Evolutionary conservation across 2,113 vertebrate genomes (phyloP).

Genomic region (Myotis davidii): DNA sequence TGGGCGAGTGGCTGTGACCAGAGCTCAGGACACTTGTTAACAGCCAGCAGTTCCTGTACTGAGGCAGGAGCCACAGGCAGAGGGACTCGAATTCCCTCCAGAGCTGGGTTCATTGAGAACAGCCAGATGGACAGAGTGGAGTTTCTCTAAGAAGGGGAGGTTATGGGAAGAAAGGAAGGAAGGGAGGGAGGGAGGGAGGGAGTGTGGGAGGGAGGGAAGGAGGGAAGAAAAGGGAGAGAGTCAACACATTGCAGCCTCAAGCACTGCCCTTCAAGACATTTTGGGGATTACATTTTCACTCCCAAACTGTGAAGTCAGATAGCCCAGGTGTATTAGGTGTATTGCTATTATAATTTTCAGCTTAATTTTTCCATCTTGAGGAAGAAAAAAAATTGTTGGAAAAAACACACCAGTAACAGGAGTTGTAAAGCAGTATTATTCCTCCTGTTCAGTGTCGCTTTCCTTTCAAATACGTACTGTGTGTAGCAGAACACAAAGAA

Average conservation of each 20-base stretch:
- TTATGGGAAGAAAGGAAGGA: not conserved
- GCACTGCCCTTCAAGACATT: not conserved
- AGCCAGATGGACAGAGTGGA: not conserved
- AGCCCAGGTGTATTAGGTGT: not conserved
- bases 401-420: not conserved
- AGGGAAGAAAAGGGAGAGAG: not conserved
- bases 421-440: not conserved
- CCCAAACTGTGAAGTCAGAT: not conserved
- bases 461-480: not conserved
- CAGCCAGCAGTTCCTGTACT: not conserved
- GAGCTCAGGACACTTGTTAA: not conserved
- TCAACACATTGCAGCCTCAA: not conserved
- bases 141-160: not conserved
- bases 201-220: not conserved
- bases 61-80: not conserved
- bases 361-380: not conserved
- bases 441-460: not conserved
- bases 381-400: not conserved
- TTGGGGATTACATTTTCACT: not conserved
- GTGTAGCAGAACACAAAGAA: constrained; percentile 11
- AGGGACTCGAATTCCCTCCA: not conserved
- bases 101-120: not conserved
- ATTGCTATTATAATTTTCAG: not conserved
- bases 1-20: not conserved
- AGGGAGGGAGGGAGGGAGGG: too few relatives aligned